Evolutionary conservation across 2,797 vertebrate genomes (phyloP), one percentile per base, ranked within the genome.

Genomic region (Eulemur coronatus): DNA sequence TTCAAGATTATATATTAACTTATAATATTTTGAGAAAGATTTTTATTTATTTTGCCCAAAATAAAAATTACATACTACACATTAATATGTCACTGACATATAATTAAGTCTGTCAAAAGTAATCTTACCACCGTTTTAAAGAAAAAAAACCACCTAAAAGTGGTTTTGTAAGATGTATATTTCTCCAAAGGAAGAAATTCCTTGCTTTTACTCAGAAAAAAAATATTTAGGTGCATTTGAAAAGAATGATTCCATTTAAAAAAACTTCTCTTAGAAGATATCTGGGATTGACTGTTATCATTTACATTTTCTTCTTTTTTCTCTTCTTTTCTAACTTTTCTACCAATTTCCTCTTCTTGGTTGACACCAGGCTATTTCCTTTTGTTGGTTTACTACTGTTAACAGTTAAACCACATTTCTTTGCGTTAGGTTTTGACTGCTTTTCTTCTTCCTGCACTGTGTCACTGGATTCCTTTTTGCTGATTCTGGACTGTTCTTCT

Each of bases 271-370:
- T n/a, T 43, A 52, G 35, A 7, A 90, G 67, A 69, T 55, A 75
- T 63, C 46, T 84, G 55, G 46, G 17, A 67, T 96, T 98, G 96
- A 98, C 55, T 95, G 41, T 0, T 43, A 43, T 85, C 24, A n/a
- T 96, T 52, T 91, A 84, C 17, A 0, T 14, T 95, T 98, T 98
- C 97, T 98, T 98, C 88, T 98, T 98, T 76, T 94, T 97, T 14
- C 35, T 97, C 69, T 94, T 97, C 95, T 98, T 98, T 93, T 48
- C 93, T 35, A 92, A 43, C 11, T 81, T 38, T 85, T 38, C 89
- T 89, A 69, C 15, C 30, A 43, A 70, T 94, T 98, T 98, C 95
- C 93, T 97, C 92, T 98, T 98, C 94, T 91, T 97, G 65, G 38
- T 7, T 63, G 76, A 38, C 24, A 50, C 65, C 76, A 94, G 97